Base-by-base conservation (phyloP, 2,797 vertebrate genomes). In the Enteromius paludinosus region DNA sequence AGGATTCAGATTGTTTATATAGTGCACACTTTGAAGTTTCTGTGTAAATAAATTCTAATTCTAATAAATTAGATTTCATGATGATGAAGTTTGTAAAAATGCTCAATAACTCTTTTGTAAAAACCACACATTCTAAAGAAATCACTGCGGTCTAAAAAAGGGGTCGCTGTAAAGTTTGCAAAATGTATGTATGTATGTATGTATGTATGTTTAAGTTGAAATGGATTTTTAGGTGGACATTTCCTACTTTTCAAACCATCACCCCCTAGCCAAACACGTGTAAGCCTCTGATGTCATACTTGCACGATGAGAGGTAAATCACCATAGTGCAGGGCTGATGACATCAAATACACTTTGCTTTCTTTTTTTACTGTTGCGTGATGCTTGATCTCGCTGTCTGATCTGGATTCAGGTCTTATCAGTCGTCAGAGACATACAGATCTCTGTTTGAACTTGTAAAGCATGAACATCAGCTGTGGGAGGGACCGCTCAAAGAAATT, bases 371-470 rank as follows among this genome's bases (percentile, higher is more conserved):
- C 83, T 79, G 85, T 83, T 83, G 62, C 69, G 2, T 78, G 62
- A 66, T 52, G 79, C 87, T 78, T 81, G 83, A 86, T 87, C 85
- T 79, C 47, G 20, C 25, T 54, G 41, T 56, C 75, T 79, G 70
- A 88, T 88, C 81, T 88, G 65, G 69, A 85, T 83, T 86, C 64
- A 56, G 74, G 68, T 7, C 64, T 85, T 88, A 88, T 88, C 87
- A 77, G 70, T 20, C 33, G 47, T 79, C 68, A 75, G 49, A 56
- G 82, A 80, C 78, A 61, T 65, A 72, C 30, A 54, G 20, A 80
- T 83, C 78, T 81, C 69, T 83, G 84, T 86, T 85, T 81, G 64
- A 86, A 86, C 85, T 77, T 83, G 78, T 71, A 77, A 45, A 78
- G 75, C 81, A 66, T 65, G 73, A 71, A 80, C 74, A 78, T 75